Base-by-base conservation (phyloP, 2,113 vertebrate species). In the Tachysurus fulvidraco region DNA sequence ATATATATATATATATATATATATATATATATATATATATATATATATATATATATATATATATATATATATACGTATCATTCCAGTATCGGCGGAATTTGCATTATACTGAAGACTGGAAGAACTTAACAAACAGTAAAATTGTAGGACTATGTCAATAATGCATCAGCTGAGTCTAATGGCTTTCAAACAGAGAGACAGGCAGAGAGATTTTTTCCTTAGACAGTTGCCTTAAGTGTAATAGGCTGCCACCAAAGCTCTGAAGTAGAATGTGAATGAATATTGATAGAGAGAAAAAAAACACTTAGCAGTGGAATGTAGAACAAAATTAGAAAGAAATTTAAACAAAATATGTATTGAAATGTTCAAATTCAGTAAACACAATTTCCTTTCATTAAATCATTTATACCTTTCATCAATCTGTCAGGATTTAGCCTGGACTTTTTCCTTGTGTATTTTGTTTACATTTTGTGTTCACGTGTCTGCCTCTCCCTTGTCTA, bases 161-260 rank as follows among this genome's bases (percentile, higher is more conserved):
- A 81, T 81, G 21, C 55, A 81, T 30, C n/a, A 60, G 21, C 59
- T 2, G 19, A 36, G 19, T 14, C 17, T 60, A 80, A 80, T 80
- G 30, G 78, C 19, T 41, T 81, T 59, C 11, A 7, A 76, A 30
- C 59, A 64, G 41, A 76, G 5, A 46, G 54, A 62, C 23, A 77
- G 9, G 74, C 12, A 77, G 74, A 16, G 46, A 74, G 54, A 23
- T 60, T 84, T 83, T 85, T 60, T 50, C 55, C 73, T 62, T 60
- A 76, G 71, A 36, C 74, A 67, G 59, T 52, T 65, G 59, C 64
- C 73, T 85, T 65, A 78, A 79, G 55, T 77, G 83, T 85, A 50
- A 85, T 50, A 85, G 44, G 16, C 83, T 64, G 74, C 28, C 55
- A 77, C 41, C 21, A 78, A 62, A 16, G 59, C 59, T 65, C 41